Conservation (phyloP, 2,797 vertebrate genomes). For the Mus spretus region DNA sequence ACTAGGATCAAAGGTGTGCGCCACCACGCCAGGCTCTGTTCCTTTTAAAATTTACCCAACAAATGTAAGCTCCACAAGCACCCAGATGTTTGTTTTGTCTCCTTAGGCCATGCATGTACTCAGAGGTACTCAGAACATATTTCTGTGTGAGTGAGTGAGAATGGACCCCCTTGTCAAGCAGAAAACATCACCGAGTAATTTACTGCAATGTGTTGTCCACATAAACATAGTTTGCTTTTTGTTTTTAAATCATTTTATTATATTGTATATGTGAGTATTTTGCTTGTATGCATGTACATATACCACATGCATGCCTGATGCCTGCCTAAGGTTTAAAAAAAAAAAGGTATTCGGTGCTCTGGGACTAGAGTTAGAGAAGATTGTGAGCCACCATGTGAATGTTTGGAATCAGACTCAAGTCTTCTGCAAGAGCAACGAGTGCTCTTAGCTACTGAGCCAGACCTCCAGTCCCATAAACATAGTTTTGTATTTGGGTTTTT, state of each 20-base stretch:
- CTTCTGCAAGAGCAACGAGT: not conserved
- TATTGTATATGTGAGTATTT: not conserved
- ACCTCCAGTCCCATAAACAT: not conserved
- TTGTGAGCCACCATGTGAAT: no score
- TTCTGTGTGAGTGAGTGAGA: not conserved
- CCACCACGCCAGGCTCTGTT: not conserved
- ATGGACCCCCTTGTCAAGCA: not conserved
- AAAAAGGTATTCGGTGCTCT: no score
- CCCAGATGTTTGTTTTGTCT: not conserved
- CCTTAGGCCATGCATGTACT: not conserved
- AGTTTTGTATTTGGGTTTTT: not conserved
- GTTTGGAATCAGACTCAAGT: not conserved
- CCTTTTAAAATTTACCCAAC: slow-evolving; percentile 50
- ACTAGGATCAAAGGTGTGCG: not conserved
- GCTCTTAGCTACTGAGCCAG: not conserved
- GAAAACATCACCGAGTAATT: not conserved
- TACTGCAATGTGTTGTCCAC: not conserved
- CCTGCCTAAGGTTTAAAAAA: not conserved
- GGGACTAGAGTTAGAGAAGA: no score
- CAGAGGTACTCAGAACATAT: not conserved
- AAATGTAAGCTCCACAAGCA: not conserved
- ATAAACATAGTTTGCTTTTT: not conserved
- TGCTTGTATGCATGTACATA: not conserved
- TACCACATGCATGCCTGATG: not conserved
- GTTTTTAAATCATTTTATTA: not conserved